These are phyloP conservation scores for Haliclystus octoradiatus DNA, from an alignment of 30 jellyfish, hydroid and myxozoan species.

Conservation along the genomic window DNA sequence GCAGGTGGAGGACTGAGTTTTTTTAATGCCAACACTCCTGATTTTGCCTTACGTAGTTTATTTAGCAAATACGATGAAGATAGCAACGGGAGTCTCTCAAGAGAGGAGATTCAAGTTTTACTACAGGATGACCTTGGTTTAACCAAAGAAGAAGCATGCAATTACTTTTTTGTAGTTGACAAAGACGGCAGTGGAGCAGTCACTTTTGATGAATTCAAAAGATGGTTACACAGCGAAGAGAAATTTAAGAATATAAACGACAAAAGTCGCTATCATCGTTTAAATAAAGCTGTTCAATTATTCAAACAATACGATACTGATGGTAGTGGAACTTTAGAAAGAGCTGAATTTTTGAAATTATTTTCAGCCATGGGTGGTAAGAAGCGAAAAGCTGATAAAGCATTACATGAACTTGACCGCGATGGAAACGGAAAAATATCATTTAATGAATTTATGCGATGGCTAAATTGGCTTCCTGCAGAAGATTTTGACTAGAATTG, in stretches of 20 bases:
- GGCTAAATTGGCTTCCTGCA: slow-evolving; percentile 89
- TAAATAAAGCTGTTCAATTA: slow-evolving; percentile 75
- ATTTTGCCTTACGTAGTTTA: slow-evolving; percentile 60
- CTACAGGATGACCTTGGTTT: slow-evolving; percentile 78
- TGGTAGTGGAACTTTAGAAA: slow-evolving; percentile 75
- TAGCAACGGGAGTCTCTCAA: slow-evolving; percentile 56
- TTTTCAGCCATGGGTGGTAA: slow-evolving; percentile 60
- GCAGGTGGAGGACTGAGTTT: slow-evolving; percentile 39
- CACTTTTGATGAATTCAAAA: slow-evolving; percentile 64
- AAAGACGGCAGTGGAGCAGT: slow-evolving; percentile 79
- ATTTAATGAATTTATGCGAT: slow-evolving; percentile 73
- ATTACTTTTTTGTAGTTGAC: slow-evolving; percentile 70
- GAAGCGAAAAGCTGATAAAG: slow-evolving; percentile 41
- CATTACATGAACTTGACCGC: slow-evolving; percentile 63
- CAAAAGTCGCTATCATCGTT: slow-evolving; percentile 49
- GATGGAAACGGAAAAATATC: slow-evolving; percentile 82
- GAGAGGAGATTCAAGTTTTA: slow-evolving; percentile 50
- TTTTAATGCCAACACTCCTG: slow-evolving; percentile 67
- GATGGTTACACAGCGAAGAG: slow-evolving; percentile 93
- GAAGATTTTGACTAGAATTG: slow-evolving; percentile 40
- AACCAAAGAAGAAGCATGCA: slow-evolving; percentile 66
- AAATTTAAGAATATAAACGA: slow-evolving; percentile 62
- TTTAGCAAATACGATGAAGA: slow-evolving; percentile 77
- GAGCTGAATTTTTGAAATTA: slow-evolving; percentile 53
- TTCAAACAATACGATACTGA: slow-evolving; percentile 74